Evolutionary conservation across 2,797 vertebrate species (phyloP).

Genomic region (Meda fulgida): DNA sequence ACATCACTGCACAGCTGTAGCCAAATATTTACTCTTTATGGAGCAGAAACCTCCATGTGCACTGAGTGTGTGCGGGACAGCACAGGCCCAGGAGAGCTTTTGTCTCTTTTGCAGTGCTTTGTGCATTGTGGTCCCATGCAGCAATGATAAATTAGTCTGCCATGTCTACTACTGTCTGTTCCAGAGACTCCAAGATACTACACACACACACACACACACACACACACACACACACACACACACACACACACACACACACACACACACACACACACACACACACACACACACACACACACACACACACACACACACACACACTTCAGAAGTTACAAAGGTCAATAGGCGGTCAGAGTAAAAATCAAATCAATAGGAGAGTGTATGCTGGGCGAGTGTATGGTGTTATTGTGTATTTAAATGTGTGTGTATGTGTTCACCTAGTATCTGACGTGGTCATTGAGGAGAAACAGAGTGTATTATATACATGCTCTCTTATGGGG

Average conservation of each 20-base stretch:
- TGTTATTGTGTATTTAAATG: constrained; percentile 12
- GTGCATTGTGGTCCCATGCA: constrained; percentile 31
- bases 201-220: neutral
- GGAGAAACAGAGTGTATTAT: neutral
- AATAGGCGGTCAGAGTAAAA: constrained; percentile 46
- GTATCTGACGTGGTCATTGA: neutral
- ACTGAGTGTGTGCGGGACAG: constrained; percentile 15
- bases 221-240: constrained; percentile 34
- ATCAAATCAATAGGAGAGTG: constrained; percentile 39
- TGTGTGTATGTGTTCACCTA: constrained; percentile 2
- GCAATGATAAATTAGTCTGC: constrained; percentile 53
- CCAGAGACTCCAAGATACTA: constrained; percentile 32
- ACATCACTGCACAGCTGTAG: constrained; percentile 12
- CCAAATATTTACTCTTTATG: constrained; percentile 30
- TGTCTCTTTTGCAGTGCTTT: constrained; percentile 52
- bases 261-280: constrained; percentile 35
- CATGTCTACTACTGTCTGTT: constrained; percentile 49
- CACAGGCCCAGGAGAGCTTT: constrained; percentile 46
- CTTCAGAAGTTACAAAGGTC: constrained; percentile 14
- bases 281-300: constrained; percentile 29
- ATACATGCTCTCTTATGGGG: neutral
- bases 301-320: constrained; percentile 28
- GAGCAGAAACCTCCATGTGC: constrained; percentile 17
- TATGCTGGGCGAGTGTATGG: neutral
- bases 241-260: constrained; percentile 15